A percentile compares a stretch with the other conserved stretches of the same genome.
Evolutionary conservation across 37 sponge, comb jelly and placozoan genomes (phyloP).

Genomic region (Cladorhizidae sp.): DNA sequence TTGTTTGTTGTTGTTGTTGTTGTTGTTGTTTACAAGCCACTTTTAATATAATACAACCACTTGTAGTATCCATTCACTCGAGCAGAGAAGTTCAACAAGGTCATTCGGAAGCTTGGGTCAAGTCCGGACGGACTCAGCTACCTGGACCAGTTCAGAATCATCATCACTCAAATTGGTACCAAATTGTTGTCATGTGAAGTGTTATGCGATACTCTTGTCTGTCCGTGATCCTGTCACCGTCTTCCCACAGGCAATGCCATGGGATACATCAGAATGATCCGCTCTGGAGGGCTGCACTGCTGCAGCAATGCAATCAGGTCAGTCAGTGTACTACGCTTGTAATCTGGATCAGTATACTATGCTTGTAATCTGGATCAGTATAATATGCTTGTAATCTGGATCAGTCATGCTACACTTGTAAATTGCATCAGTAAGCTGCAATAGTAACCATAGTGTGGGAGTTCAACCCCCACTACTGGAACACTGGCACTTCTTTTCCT

Average conservation of each 20-base stretch:
- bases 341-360: not conserved
- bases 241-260: slow-evolving; percentile 94
- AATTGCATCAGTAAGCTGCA: no score
- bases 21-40: no score
- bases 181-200: no score
- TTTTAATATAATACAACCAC: no score
- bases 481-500: not conserved
- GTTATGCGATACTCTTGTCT: no score
- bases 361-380: not conserved
- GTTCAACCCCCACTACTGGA: not conserved
- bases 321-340: not conserved
- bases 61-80: slow-evolving; percentile 88
- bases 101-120: slow-evolving; percentile 91
- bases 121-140: slow-evolving; percentile 89
- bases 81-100: slow-evolving; percentile 93
- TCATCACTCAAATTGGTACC: slow-evolving; percentile 93
- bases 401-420: not conserved
- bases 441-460: no score
- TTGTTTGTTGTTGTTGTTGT: not conserved
- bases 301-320: slow-evolving; percentile 93
- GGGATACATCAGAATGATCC: slow-evolving; percentile 99
- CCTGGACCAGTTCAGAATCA: slow-evolving; percentile 94
- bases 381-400: not conserved
- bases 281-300: slow-evolving; percentile 96
- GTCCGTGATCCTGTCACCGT: not conserved